Evolutionary conservation across 2,113 vertebrate genomes (phyloP).

Genomic region (Paracanthobrama guichenoti): DNA sequence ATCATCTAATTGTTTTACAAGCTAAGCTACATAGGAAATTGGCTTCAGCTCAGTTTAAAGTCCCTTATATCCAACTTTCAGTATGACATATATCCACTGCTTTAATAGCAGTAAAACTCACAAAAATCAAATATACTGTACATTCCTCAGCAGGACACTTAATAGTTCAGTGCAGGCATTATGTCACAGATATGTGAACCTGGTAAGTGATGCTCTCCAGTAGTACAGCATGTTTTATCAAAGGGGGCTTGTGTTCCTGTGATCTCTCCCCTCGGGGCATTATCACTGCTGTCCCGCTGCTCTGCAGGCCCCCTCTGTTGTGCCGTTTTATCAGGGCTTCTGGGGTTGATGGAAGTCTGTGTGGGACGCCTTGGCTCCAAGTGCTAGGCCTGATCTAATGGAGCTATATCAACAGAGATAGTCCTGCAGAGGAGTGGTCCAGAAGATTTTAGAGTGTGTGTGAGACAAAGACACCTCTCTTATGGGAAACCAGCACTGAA

Average conservation of each 20-base stretch:
- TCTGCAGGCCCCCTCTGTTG: constrained; percentile 18
- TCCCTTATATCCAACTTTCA: neutral
- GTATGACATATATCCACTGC: neutral
- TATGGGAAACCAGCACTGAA: constrained; percentile 17
- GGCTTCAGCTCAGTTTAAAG: constrained; percentile 2
- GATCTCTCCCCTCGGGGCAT: constrained; percentile 61
- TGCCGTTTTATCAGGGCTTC: constrained; percentile 48
- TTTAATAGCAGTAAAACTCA: neutral
- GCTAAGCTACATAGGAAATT: neutral
- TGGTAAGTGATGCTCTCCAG: constrained; percentile 58
- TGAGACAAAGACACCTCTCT: constrained; percentile 17
- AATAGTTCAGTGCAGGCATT: neutral
- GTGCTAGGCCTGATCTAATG: constrained; percentile 10
- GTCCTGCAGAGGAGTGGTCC: neutral
- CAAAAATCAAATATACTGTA: neutral
- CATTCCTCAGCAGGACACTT: neutral
- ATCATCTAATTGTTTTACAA: constrained; percentile 34
- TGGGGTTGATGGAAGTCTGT: constrained; percentile 27
- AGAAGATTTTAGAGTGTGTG: neutral
- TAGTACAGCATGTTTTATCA: constrained; percentile 64
- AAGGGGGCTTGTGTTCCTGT: constrained; percentile 58
- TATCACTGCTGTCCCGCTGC: constrained; percentile 46
- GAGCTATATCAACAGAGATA: constrained; percentile 48
- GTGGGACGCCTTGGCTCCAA: constrained; percentile 47
- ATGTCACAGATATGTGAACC: constrained; percentile 21